Base-by-base conservation (phyloP, 2,888 invertebrate genomes). In the Diplolepis rosae region DNA sequence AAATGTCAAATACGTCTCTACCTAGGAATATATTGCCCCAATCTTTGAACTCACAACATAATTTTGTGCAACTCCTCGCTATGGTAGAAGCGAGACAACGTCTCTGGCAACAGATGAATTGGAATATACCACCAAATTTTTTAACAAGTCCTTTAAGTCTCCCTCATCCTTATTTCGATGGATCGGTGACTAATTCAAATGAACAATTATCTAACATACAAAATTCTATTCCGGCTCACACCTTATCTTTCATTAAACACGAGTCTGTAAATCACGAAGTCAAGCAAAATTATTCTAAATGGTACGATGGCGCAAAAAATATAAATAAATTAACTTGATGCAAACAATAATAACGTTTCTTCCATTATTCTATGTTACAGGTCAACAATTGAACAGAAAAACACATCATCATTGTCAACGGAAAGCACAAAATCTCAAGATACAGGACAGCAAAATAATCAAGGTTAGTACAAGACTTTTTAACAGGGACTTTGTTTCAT, bases 361-460 rank as follows among this genome's bases (percentile, higher is more conserved):
- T 18, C 15, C 52, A 52, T 48, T 48, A 56, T 5, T 75, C 56
- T 68, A 27, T 50, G 35, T 88, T 87, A 5, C 86, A 92, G 92
- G 90, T 91, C 91, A 84, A 86, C 89, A 83, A 88, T 91, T 87
- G 91, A 91, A 82, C 90, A 90, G 82, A 91, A 91, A 88, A 91
- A 90, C 83, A 89, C 91, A 73, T 87, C 91, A 69, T 90, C 90
- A 81, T 89, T 90, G 83, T 89, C 90, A 85, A 84, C 89, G 79
- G 90, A 91, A 80, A 90, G 90, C 83, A 90, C 89, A 75, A 90
- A 90, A 85, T 87, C 87, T 78, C 90, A 90, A 82, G 91, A 90
- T 78, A 88, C 90, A 70, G 90, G 90, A 77, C 90, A 91, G 82
- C 89, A 90, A 84, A 90, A 90, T 84, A 90, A 89, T 87, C 90